A percentile compares a stretch with the other conserved stretches of the same genome.
Conservation (phyloP, 1,140 invertebrate species). For the Calephelis virginiensis region DNA sequence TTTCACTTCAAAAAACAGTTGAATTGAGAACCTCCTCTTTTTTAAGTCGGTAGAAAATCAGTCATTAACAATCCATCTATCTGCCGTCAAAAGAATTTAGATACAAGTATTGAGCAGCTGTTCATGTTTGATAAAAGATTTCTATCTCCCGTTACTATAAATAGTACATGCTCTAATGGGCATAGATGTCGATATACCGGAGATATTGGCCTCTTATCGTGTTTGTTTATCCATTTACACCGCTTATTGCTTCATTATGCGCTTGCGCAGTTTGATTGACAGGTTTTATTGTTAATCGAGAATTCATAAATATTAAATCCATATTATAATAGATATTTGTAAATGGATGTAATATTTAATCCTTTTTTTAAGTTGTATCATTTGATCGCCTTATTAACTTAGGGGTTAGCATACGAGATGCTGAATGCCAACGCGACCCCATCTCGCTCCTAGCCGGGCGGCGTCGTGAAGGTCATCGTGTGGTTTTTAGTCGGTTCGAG, state of each 20-base stretch:
- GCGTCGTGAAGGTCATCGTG: too few relatives aligned
- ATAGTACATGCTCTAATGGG: conserved; percentile 15
- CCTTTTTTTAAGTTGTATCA: too few relatives aligned
- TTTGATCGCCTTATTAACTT: too few relatives aligned
- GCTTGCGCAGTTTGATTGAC: conserved; percentile 18
- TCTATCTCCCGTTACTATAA: conserved; percentile 10
- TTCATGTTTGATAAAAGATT: conserved; percentile 8
- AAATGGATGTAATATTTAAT: too few relatives aligned
- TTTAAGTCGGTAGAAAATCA: too few relatives aligned
- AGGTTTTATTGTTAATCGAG: neutral
- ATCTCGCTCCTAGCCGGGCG: too few relatives aligned
- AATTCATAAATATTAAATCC: neutral
- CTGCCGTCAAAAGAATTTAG: neutral
- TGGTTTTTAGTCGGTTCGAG: too few relatives aligned
- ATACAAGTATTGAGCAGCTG: neutral
- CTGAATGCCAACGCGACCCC: too few relatives aligned
- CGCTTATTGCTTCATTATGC: conserved; percentile 33
- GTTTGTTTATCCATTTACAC: conserved; percentile 36
- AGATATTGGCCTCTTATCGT: conserved; percentile 34
- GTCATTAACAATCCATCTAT: too few relatives aligned
- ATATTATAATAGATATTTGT: neutral
- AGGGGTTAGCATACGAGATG: too few relatives aligned
- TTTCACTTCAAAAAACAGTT: too few relatives aligned
- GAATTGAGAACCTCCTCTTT: too few relatives aligned
- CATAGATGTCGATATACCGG: conserved; percentile 15